Percentiles rank a stretch among this genome's conserved stretches.
These are phyloP conservation scores for Macroramphosus scolopax DNA, from an alignment of 2,797 vertebrate species.

Conservation along the genomic window DNA sequence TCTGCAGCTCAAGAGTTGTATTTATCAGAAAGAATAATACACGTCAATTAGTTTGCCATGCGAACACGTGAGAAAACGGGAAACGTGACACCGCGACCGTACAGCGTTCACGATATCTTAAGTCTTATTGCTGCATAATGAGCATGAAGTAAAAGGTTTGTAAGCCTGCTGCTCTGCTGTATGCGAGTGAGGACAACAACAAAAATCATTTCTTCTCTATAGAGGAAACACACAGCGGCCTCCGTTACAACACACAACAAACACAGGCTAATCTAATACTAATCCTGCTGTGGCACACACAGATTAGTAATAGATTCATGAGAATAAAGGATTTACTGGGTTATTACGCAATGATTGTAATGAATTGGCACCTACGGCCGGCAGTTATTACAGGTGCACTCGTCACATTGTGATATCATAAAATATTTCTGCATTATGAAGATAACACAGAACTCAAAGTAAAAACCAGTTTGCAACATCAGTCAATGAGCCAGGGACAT, in stretches of 20 bases:
- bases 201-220: too few relatives aligned
- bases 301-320: constrained; percentile 1
- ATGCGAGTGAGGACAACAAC: background rate
- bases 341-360: background rate
- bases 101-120: constrained; percentile 15
- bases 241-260: constrained; percentile 3
- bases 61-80: background rate
- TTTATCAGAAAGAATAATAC: constrained; percentile 22
- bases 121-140: constrained; percentile 4
- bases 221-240: background rate
- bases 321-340: constrained; percentile 8
- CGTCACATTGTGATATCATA: background rate
- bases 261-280: constrained; percentile 3
- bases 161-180: constrained; percentile 1
- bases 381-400: background rate
- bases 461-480: background rate
- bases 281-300: constrained; percentile 2
- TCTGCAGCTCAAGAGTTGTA: constrained; percentile 14
- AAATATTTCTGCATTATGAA: background rate
- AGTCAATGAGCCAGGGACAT: background rate
- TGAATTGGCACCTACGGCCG: constrained; percentile 2
- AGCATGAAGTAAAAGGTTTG: background rate
- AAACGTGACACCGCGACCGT: constrained; percentile 15
- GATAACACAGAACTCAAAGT: too few relatives aligned
- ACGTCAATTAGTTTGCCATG: background rate